Conservation (phyloP, 2,113 vertebrate species). For the Etheostoma cragini region DNA sequence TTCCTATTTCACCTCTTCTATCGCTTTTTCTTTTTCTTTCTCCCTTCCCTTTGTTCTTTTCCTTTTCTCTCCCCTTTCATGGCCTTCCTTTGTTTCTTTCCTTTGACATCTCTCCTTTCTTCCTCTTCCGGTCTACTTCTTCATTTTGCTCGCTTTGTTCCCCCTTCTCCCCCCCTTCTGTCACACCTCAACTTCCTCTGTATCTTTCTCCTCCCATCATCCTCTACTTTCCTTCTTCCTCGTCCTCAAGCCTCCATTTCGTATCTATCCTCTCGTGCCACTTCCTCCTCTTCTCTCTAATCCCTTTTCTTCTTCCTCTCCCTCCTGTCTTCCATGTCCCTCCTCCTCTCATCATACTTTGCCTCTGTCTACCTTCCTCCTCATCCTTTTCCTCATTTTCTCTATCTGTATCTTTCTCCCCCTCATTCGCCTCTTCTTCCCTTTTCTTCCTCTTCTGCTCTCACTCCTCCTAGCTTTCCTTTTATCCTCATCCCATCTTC, state of each 20-base stretch:
- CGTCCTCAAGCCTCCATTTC: background rate
- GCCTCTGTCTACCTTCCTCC: constrained; percentile 1
- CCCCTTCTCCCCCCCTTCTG: background rate
- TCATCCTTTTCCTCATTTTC: background rate
- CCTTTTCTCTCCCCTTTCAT: background rate
- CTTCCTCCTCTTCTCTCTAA: constrained; percentile 10
- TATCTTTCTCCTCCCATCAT: background rate
- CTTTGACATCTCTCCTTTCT: background rate
- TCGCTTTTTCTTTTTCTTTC: background rate
- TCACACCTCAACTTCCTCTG: background rate
- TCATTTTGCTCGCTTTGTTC: background rate
- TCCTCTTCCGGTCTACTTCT: background rate
- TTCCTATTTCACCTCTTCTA: constrained; percentile 5
- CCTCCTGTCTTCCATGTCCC: background rate
- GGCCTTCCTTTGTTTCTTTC: background rate
- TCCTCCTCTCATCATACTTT: background rate
- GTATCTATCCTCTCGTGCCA: background rate
- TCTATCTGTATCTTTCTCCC: background rate
- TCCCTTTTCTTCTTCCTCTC: background rate
- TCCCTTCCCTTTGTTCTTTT: background rate
- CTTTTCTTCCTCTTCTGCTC: background rate
- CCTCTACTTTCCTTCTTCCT: background rate
- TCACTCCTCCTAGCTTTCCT: background rate
- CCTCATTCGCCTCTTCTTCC: background rate
- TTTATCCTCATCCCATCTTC: background rate